phyloP scores from a whole-genome alignment of 2,113 vertebrate species.

The Pampusana beccarii region DNA sequence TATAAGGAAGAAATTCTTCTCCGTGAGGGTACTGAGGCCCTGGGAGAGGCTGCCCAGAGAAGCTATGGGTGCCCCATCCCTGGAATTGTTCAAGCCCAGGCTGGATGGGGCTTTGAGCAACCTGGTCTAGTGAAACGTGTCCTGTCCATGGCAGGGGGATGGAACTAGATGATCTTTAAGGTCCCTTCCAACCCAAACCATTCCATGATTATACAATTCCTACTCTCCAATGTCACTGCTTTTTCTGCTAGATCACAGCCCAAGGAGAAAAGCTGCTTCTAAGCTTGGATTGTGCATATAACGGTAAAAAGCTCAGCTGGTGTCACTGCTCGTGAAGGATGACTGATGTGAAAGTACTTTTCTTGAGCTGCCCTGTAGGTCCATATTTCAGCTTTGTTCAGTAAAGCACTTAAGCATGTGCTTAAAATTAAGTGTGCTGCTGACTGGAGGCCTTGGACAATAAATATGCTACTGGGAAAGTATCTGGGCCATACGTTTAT shows the following conservation, averaged over 20 bases:
- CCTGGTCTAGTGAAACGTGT: too few relatives aligned
- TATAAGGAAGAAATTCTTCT: too few relatives aligned
- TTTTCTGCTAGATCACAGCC: neutral
- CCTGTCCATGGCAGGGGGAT: too few relatives aligned
- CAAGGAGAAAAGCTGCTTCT: neutral
- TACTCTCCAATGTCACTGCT: neutral
- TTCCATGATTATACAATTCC: neutral
- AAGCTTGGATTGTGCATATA: neutral
- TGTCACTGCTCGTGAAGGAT: neutral
- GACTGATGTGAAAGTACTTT: conserved; percentile 12
- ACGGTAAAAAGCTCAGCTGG: neutral
- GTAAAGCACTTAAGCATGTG: conserved; percentile 61
- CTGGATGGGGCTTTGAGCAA: too few relatives aligned
- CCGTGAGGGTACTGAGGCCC: too few relatives aligned
- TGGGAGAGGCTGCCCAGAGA: too few relatives aligned
- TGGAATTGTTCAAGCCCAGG: too few relatives aligned
- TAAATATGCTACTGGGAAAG: conserved; percentile 62
- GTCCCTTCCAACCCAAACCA: too few relatives aligned
- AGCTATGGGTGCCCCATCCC: too few relatives aligned
- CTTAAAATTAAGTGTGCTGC: conserved; percentile 63
- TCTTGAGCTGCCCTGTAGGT: conserved; percentile 41
- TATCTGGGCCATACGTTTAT: conserved; percentile 58
- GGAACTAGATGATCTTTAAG: too few relatives aligned
- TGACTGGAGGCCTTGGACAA: conserved; percentile 58
- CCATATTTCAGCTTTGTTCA: conserved; percentile 30